These are phyloP conservation scores for Callyntrura guangdongensis DNA, from an alignment of 2,888 invertebrate genomes.

Conservation along the genomic window DNA sequence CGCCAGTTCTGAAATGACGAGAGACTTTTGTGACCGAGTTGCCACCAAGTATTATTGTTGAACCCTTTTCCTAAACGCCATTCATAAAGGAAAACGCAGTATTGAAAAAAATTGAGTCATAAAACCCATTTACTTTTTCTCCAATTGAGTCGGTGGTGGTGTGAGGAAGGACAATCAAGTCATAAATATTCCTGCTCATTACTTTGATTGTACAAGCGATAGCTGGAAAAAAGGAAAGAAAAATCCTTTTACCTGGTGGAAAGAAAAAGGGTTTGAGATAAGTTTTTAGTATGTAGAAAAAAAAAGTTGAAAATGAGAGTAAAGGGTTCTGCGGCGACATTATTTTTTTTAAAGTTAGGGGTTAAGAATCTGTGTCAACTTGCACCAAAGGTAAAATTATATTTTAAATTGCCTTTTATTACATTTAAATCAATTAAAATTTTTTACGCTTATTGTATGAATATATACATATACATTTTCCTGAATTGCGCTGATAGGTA, in stretches of 20 bases:
- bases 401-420: background rate
- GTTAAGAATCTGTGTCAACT: background rate
- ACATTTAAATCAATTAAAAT: too few relatives aligned
- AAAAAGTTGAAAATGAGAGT: constrained; percentile 48
- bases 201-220: constrained; percentile 32
- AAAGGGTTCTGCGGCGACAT: background rate
- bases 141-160: constrained; percentile 15
- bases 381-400: constrained; percentile 1
- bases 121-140: constrained; percentile 61
- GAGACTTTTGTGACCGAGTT: constrained; percentile 39
- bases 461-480: too few relatives aligned
- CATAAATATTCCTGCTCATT: constrained; percentile 66
- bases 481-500: too few relatives aligned
- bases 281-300: background rate
- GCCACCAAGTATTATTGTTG: background rate
- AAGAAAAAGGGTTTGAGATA: constrained; percentile 20
- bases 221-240: background rate
- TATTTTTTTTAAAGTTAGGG: background rate
- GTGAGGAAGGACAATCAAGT: constrained; percentile 63
- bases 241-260: background rate
- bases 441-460: too few relatives aligned
- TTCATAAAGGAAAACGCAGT: constrained; percentile 7
- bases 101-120: constrained; percentile 65
- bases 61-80: constrained; percentile 48
- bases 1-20: background rate